These are phyloP conservation scores for Petrolisthes manimaculis DNA, from an alignment of 2,888 invertebrate species.

Conservation along the genomic window DNA sequence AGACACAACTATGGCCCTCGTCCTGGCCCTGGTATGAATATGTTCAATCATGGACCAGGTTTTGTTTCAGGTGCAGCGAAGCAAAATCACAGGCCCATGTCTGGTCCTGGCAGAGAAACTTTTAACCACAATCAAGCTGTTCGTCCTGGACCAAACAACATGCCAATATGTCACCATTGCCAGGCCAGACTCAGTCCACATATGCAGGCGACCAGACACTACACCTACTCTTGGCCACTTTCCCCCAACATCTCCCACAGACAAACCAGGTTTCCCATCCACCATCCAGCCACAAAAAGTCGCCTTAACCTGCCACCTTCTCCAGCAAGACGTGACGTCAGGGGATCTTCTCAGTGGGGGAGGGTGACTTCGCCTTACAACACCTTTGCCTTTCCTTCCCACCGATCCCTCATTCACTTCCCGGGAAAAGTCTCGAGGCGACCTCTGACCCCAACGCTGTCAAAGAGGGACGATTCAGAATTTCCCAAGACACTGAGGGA, in stretches of 20 bases:
- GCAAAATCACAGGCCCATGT: too few relatives aligned
- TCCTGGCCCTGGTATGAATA: too few relatives aligned
- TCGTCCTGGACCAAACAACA: neutral
- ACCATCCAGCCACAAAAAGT: neutral
- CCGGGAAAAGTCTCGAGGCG: constrained; percentile 16
- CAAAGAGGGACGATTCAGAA: neutral
- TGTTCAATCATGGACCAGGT: too few relatives aligned
- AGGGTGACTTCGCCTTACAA: neutral
- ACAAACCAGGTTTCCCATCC: neutral
- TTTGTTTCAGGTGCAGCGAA: too few relatives aligned
- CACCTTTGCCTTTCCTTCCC: neutral
- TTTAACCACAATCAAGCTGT: too few relatives aligned
- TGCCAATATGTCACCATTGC: neutral
- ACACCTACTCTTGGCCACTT: neutral
- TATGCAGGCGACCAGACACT: neutral
- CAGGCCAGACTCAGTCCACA: neutral
- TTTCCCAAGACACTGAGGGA: constrained; percentile 3
- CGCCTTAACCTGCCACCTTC: neutral
- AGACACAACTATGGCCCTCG: too few relatives aligned
- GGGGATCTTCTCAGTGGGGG: neutral
- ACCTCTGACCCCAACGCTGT: neutral
- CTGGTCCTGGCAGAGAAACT: too few relatives aligned
- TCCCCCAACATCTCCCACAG: neutral
- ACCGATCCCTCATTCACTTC: constrained; percentile 26
- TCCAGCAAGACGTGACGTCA: neutral